phyloP scores from a whole-genome alignment of 2,888 invertebrate genomes.

The Branchinecta sandiegonensis region DNA sequence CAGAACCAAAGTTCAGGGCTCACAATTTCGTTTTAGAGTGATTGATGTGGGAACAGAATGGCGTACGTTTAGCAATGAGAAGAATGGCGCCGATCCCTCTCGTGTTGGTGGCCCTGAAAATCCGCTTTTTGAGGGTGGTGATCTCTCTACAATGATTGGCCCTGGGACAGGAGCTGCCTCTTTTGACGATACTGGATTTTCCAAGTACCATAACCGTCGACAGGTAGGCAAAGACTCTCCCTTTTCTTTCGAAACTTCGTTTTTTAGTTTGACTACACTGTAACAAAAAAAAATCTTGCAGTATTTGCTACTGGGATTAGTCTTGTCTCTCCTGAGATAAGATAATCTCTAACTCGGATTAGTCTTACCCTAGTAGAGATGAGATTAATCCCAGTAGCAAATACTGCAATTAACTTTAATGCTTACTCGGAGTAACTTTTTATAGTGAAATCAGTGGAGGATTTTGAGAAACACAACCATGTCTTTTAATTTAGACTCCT shows the following conservation, averaged over 20 bases:
- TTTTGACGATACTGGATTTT: constrained; percentile 65
- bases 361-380: too few relatives aligned
- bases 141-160: constrained; percentile 90
- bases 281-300: neutral
- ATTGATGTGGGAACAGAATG: constrained; percentile 99
- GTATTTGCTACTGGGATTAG: too few relatives aligned
- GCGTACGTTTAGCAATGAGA: constrained; percentile 98
- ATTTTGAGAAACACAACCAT: neutral
- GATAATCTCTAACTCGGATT: too few relatives aligned
- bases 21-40: constrained; percentile 46
- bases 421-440: too few relatives aligned
- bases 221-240: constrained; percentile 36
- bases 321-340: too few relatives aligned
- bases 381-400: too few relatives aligned
- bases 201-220: constrained; percentile 48
- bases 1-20: too few relatives aligned
- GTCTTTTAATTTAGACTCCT: too few relatives aligned
- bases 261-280: neutral
- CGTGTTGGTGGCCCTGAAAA: constrained; percentile 99
- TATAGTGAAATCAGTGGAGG: neutral
- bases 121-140: constrained; percentile 82
- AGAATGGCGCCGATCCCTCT: constrained; percentile 88
- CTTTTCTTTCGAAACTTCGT: neutral
- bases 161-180: constrained; percentile 56
- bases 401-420: too few relatives aligned